phyloP scores from a whole-genome alignment of 2,113 vertebrate genomes.

The Oenanthe melanoleuca region DNA sequence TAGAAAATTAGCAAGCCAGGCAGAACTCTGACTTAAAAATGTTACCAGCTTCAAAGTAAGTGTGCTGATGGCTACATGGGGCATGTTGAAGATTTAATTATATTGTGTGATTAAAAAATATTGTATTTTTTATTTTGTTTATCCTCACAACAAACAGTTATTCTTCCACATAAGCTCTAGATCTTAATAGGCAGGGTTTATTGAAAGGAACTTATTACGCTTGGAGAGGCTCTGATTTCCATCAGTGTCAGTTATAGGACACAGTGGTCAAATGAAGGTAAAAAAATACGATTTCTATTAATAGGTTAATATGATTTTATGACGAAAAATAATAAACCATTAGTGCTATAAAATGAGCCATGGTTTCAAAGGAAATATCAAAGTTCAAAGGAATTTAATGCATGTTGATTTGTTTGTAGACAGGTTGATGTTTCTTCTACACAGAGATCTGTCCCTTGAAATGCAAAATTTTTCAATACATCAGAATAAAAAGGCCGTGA shows the following conservation, averaged over 20 bases:
- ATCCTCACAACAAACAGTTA: neutral
- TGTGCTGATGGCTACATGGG: neutral
- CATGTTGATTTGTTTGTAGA: neutral
- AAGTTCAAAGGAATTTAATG: neutral
- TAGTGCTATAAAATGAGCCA: neutral
- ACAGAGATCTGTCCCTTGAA: neutral
- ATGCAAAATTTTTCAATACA: neutral
- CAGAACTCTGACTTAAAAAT: neutral
- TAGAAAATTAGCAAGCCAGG: neutral
- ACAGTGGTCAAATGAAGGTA: neutral
- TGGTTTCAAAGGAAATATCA: neutral
- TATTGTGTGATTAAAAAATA: neutral
- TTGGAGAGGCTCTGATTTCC: neutral
- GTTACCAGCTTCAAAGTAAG: neutral
- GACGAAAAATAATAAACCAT: neutral
- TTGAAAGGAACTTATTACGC: neutral
- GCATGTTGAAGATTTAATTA: neutral
- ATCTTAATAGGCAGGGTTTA: neutral
- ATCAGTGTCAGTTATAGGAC: neutral
- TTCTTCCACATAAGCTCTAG: neutral
- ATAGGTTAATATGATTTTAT: neutral
- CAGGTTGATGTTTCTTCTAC: neutral
- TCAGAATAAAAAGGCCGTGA: neutral
- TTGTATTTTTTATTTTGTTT: neutral
- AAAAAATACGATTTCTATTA: neutral